phyloP scores from a whole-genome alignment of 2,113 vertebrate genomes.

The Amazona guildingii region DNA sequence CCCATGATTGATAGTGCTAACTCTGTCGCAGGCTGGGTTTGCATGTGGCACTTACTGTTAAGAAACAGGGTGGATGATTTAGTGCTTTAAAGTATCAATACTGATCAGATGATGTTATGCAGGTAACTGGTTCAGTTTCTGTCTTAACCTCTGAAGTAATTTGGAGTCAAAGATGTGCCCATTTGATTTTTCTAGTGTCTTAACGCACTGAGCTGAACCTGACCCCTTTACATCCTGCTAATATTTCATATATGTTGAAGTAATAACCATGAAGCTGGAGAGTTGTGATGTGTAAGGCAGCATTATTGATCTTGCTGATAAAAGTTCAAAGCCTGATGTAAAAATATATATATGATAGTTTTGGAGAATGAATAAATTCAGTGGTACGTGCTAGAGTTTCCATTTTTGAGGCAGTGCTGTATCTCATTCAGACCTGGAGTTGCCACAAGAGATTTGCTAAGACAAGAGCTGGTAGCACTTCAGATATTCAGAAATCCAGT shows the following conservation, averaged over 20 bases:
- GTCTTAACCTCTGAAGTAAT: neutral
- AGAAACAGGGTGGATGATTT: neutral
- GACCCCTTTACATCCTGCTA: neutral
- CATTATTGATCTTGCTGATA: conserved; percentile 13
- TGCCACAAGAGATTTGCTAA: neutral
- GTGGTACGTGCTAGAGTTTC: neutral
- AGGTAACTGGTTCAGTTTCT: neutral
- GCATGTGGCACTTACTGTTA: neutral
- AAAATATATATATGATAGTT: neutral
- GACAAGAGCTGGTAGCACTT: fast-evolving
- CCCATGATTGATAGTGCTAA: neutral
- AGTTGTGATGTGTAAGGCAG: neutral
- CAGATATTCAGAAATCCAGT: neutral
- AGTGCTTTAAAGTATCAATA: neutral
- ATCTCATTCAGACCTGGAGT: neutral
- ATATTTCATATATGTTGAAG: neutral
- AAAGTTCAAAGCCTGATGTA: neutral
- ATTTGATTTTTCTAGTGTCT: neutral
- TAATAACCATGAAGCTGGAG: neutral
- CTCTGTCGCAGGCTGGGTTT: neutral
- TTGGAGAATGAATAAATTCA: neutral
- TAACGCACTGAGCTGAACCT: neutral
- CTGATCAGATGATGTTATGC: neutral
- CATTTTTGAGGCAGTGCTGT: neutral
- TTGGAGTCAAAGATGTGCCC: neutral